These are phyloP conservation scores for Chaetophractus vellerosus DNA, from an alignment of 2,797 vertebrate species.

Conservation along the genomic window DNA sequence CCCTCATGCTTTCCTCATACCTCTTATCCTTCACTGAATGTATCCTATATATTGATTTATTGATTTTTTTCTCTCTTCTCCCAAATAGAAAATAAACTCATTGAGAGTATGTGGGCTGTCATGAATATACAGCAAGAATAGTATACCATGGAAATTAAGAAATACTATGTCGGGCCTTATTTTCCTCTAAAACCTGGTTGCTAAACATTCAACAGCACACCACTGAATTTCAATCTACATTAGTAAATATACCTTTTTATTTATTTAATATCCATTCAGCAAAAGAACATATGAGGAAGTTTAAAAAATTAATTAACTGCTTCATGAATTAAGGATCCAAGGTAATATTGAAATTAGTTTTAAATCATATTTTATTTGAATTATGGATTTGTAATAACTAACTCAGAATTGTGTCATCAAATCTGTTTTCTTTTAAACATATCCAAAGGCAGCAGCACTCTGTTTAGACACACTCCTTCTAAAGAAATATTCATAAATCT, in stretches of 20 bases:
- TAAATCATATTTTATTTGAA: slow-evolving; percentile 10
- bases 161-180: background rate
- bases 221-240: background rate
- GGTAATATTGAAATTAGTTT: slow-evolving; percentile 36
- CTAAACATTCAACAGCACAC: background rate
- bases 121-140: background rate
- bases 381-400: background rate
- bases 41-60: background rate
- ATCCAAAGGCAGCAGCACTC: background rate
- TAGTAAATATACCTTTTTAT: background rate
- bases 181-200: background rate
- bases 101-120: background rate
- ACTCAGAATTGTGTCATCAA: background rate
- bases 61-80: background rate
- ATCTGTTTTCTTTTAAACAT: background rate
- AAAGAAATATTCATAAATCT: background rate
- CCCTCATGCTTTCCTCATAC: background rate
- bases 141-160: background rate
- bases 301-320: background rate
- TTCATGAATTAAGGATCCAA: background rate
- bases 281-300: background rate
- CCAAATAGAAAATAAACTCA: background rate
- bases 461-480: background rate
- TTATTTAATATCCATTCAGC: background rate
- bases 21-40: background rate